phyloP scores from a whole-genome alignment of 2,113 vertebrate species.

The Ceyx margarethae region DNA sequence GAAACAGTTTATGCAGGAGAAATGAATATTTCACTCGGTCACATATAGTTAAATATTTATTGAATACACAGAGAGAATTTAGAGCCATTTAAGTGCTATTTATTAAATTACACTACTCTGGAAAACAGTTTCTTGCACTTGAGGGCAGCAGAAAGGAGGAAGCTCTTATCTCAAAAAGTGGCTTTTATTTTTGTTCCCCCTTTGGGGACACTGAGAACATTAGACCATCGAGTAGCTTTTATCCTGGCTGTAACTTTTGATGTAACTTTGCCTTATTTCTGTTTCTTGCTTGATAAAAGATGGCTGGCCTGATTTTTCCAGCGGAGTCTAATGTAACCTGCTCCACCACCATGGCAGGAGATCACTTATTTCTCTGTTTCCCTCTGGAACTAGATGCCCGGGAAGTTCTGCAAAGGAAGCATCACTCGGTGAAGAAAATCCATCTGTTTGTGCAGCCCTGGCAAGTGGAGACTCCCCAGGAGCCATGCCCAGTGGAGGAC shows the following conservation, averaged over 20 bases:
- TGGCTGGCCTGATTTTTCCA: background rate
- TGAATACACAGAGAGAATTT: background rate
- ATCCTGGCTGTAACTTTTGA: background rate
- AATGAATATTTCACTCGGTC: background rate
- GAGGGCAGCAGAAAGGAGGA: background rate
- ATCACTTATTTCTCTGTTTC: background rate
- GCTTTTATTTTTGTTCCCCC: background rate
- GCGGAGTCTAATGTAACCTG: background rate
- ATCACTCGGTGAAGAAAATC: background rate
- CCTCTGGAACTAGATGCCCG: slow-evolving; percentile 42
- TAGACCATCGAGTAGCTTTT: background rate
- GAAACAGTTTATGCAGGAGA: background rate
- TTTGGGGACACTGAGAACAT: background rate
- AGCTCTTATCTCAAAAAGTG: background rate
- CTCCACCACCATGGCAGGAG: background rate
- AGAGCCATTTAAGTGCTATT: background rate
- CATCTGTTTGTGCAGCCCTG: background rate
- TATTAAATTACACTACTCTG: background rate
- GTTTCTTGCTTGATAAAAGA: background rate
- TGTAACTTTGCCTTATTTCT: background rate
- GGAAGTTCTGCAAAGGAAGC: slow-evolving; percentile 38
- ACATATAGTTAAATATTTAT: background rate
- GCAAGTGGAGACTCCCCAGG: background rate
- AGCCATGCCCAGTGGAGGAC: background rate
- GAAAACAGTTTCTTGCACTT: background rate